A percentile compares a stretch with the other conserved stretches of the same genome.
These are phyloP conservation scores for Taenioides sp. DNA, from an alignment of 2,797 vertebrate genomes.

Conservation along the genomic window DNA sequence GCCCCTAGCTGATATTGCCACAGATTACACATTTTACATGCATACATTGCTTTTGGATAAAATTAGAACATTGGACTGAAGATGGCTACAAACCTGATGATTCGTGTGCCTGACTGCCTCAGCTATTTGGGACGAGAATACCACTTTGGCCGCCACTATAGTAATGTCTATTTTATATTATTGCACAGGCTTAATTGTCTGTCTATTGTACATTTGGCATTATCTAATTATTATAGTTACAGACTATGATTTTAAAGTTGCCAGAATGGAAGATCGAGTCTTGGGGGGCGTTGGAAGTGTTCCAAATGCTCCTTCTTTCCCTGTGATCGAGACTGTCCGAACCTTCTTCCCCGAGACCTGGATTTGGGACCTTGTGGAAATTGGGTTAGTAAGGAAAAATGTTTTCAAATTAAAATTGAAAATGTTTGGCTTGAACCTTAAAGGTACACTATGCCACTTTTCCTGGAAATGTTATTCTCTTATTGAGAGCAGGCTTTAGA, in stretches of 20 bases:
- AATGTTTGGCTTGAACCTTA: too few species aligned
- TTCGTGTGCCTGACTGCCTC: conserved; percentile 56
- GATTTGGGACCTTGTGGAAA: conserved; percentile 73
- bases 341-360: conserved; percentile 76
- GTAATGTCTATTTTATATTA: not conserved
- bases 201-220: not conserved
- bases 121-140: conserved; percentile 50
- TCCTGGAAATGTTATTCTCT: too few species aligned
- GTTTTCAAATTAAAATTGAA: not conserved
- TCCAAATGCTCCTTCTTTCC: accelerated
- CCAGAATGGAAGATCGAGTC: not conserved
- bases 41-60: conserved; percentile 6
- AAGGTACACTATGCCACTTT: too few species aligned
- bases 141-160: not conserved
- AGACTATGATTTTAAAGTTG: not conserved
- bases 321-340: conserved; percentile 48
- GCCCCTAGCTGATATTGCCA: not conserved
- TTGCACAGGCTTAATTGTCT: not conserved
- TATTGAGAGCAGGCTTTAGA: too few species aligned
- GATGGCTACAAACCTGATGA: conserved; percentile 65
- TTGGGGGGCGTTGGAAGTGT: accelerated
- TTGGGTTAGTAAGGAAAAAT: conserved; percentile 61
- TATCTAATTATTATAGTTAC: not conserved
- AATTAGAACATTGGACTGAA: conserved; percentile 69
- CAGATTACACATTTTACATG: not conserved